Evolutionary conservation across 2,113 vertebrate genomes (phyloP).

Genomic region (Salvelinus alpinus): DNA sequence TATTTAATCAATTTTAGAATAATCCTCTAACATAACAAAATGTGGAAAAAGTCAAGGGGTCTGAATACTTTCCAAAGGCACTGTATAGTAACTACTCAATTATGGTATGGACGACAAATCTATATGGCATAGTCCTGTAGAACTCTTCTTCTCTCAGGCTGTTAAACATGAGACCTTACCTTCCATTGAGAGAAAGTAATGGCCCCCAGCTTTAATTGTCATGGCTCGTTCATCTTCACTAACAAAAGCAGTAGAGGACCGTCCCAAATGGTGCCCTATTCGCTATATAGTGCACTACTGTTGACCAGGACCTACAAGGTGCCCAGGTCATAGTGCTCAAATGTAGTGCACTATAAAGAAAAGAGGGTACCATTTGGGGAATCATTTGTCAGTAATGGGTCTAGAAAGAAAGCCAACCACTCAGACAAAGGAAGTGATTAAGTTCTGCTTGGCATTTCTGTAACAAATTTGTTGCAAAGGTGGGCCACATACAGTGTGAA

Average conservation of each 20-base stretch:
- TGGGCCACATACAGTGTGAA: constrained; percentile 52
- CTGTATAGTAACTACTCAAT: constrained; percentile 22
- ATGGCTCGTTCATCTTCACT: constrained; percentile 74
- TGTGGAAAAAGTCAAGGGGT: too few species aligned
- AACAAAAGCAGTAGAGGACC: constrained; percentile 62
- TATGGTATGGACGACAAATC: constrained; percentile 57
- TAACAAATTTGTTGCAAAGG: constrained; percentile 47
- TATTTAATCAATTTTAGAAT: too few species aligned
- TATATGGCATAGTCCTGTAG: constrained; percentile 51
- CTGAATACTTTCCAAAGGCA: too few species aligned
- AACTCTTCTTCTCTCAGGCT: constrained; percentile 42
- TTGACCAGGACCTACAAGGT: too few species aligned
- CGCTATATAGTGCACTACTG: too few species aligned
- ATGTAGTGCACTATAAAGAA: too few species aligned
- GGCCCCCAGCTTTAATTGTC: constrained; percentile 78
- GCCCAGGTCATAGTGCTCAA: too few species aligned
- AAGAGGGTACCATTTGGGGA: too few species aligned
- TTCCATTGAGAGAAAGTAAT: constrained; percentile 73
- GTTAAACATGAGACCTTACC: constrained; percentile 65
- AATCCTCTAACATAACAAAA: too few species aligned
- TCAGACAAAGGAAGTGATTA: constrained; percentile 74
- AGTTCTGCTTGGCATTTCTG: constrained; percentile 58
- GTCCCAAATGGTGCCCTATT: too few species aligned
- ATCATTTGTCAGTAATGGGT: constrained; percentile 54
- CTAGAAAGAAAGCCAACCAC: constrained; percentile 64